phyloP scores from a whole-genome alignment of 2,888 invertebrate species.

The Epinotia brunnichana region DNA sequence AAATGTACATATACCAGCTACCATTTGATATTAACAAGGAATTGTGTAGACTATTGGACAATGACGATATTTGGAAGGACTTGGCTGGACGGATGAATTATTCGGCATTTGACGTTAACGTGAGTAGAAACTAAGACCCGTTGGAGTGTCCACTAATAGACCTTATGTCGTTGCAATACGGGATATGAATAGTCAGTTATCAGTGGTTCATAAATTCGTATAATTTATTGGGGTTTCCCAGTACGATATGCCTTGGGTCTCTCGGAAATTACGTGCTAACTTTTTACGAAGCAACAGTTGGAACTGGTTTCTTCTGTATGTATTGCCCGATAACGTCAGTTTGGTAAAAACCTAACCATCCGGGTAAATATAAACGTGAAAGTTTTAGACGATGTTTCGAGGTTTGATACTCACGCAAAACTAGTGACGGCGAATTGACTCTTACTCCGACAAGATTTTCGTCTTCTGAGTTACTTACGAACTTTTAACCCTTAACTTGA shows the following conservation, averaged over 20 bases:
- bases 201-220: conserved; percentile 25
- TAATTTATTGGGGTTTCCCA: conserved; percentile 56
- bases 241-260: conserved; percentile 29
- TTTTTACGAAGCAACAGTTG: conserved; percentile 9
- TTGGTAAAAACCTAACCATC: not conserved
- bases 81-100: conserved; percentile 89
- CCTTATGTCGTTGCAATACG: no score
- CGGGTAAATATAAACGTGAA: not conserved
- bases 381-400: not conserved
- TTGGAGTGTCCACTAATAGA: no score
- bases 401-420: not conserved
- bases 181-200: no score
- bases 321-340: not conserved
- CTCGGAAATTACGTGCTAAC: conserved; percentile 47
- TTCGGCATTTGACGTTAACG: conserved; percentile 83
- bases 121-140: conserved; percentile 57
- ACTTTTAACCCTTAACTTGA: not conserved
- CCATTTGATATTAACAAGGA: conserved; percentile 87
- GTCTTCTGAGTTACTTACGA: not conserved
- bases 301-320: conserved; percentile 27
- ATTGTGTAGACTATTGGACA: conserved; percentile 90
- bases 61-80: conserved; percentile 91
- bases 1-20: conserved; percentile 88
- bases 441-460: not conserved
- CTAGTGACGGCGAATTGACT: not conserved